phyloP scores from a whole-genome alignment of 30 jellyfish, hydroid and myxozoan species.

The Aurelia sp. region DNA sequence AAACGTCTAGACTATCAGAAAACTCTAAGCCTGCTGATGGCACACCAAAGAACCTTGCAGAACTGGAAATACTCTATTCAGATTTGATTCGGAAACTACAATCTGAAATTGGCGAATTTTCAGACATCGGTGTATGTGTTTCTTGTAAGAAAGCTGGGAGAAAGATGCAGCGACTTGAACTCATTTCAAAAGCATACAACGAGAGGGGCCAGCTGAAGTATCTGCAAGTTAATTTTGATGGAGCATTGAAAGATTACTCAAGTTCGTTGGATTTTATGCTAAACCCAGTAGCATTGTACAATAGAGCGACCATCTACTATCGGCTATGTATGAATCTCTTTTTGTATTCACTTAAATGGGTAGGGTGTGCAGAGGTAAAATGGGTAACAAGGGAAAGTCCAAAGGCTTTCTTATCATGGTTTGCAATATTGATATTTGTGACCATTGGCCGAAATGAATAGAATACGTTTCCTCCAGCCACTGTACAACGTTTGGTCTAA shows the following conservation, averaged over 20 bases:
- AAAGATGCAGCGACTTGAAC: too few relatives aligned
- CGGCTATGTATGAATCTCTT: conserved; percentile 9
- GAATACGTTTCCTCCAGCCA: too few relatives aligned
- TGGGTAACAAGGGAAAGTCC: too few relatives aligned
- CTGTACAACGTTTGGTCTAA: too few relatives aligned
- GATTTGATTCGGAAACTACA: background rate
- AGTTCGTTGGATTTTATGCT: background rate
- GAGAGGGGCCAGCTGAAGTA: conserved; percentile 33
- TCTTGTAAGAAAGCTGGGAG: background rate
- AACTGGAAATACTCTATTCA: background rate
- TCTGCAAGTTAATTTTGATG: conserved; percentile 22
- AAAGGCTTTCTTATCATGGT: too few relatives aligned
- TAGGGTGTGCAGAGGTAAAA: too few relatives aligned
- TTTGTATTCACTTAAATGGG: too few relatives aligned
- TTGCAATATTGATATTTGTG: too few relatives aligned
- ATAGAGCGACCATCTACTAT: conserved; percentile 33
- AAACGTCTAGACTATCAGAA: too few relatives aligned
- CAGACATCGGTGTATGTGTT: background rate
- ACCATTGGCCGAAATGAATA: too few relatives aligned
- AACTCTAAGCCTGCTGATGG: too few relatives aligned
- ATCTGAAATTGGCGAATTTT: background rate
- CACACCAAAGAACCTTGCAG: too few relatives aligned
- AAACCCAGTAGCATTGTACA: conserved; percentile 17
- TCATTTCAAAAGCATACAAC: conserved; percentile 9
- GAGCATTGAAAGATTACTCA: conserved; percentile 26